Conservation (phyloP, 2,113 vertebrate genomes). For the Tauraco erythrolophus region DNA sequence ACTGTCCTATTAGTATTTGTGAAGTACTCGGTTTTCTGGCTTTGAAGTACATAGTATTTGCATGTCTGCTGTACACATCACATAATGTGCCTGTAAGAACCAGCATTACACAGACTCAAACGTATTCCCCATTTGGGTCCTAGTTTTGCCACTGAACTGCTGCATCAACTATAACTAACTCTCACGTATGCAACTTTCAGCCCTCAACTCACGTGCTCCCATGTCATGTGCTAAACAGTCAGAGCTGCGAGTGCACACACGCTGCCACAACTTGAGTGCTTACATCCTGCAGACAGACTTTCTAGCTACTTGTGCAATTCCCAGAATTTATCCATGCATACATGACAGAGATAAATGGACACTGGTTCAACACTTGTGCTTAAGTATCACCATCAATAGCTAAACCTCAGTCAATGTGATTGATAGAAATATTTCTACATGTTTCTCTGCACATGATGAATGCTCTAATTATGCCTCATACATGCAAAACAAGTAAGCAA, state of each 20-base stretch:
- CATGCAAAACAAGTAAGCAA: not conserved
- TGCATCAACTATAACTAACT: not conserved
- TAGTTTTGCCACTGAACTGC: not conserved
- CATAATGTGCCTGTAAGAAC: fast-evolving
- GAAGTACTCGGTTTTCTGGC: not conserved
- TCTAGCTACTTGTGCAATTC: fast-evolving
- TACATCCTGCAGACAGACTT: not conserved
- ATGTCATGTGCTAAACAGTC: fast-evolving
- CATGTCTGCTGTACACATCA: not conserved
- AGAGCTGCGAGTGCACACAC: not conserved
- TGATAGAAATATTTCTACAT: not conserved
- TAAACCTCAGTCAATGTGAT: not conserved
- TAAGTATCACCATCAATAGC: not conserved
- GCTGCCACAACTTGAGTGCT: not conserved
- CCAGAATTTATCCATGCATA: not conserved
- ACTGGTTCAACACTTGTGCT: not conserved
- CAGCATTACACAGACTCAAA: no score
- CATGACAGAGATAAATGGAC: not conserved
- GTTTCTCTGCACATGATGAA: not conserved
- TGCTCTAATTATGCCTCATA: not conserved
- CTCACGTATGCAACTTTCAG: fast-evolving
- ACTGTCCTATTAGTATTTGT: not conserved
- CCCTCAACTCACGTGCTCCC: not conserved
- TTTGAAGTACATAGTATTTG: not conserved
- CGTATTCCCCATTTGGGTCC: not conserved